Base-by-base conservation (phyloP, 2,113 vertebrate species). In the Holacanthus passer region DNA sequence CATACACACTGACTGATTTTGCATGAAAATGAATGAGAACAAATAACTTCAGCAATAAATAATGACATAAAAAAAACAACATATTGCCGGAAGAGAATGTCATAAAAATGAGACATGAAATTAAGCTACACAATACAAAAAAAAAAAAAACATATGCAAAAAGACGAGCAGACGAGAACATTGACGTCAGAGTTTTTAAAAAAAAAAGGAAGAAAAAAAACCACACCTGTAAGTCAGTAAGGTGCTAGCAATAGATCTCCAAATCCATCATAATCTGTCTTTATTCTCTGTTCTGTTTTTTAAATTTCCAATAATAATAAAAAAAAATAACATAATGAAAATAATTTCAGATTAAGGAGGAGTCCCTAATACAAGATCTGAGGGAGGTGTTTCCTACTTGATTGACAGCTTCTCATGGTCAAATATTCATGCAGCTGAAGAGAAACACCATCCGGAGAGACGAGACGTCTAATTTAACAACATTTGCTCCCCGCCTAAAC, bases 401-500 rank as follows among this genome's bases (percentile, higher is more conserved):
- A 93, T 32, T 93, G 93, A 95, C 93, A 94, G 91, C 95, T 95
- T 95, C 94, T 92, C 90, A 91, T 92, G 95, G 94, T 97, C 95
- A 96, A 96, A 96, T 96, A 96, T 94, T 96, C 96, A 97, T 97
- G 96, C 95, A 95, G 95, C 94, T 96, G 95, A 77, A 96, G 93
- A 95, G 93, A 96, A 97, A 96, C 91, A 96, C 94, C 95, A 95
- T 96, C 94, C 76, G 87, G 87, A 92, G 95, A 96, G 94, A 96
- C 93, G 93, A 94, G 92, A 96, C 95, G 93, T 95, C 95, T 96
- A 96, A 95, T 94, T 96, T 96, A 96, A 96, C 95, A 95, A 94
- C 94, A 96, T 94, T 93, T 88, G 93, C 96, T 95, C 94, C 94
- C 94, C 92, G 92, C 90, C 93, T 95, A 94, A 95, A 96, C 91